Conservation (phyloP, 2,113 vertebrate species). For the Cephalopholis sonnerati region DNA sequence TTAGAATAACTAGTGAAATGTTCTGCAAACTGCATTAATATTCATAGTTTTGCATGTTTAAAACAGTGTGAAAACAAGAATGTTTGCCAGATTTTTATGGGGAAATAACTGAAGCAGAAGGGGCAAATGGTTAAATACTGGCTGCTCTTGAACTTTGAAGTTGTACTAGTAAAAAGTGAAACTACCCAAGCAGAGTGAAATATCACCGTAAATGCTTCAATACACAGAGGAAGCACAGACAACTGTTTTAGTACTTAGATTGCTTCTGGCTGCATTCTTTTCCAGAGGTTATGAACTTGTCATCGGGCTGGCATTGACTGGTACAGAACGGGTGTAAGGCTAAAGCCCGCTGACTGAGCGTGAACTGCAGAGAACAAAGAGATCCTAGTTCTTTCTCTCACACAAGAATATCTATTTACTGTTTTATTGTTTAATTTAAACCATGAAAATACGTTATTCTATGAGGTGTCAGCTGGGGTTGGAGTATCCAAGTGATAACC, state of each 20-base stretch:
- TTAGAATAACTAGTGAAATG: too few relatives aligned
- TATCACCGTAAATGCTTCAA: slow-evolving; percentile 40
- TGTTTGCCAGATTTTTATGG: background rate
- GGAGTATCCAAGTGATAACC: slow-evolving; percentile 26
- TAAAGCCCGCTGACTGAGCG: background rate
- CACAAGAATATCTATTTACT: background rate
- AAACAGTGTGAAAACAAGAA: background rate
- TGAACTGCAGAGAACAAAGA: background rate
- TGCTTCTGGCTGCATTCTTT: slow-evolving; percentile 34
- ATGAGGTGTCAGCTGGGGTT: slow-evolving; percentile 5
- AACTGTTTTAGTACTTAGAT: slow-evolving; percentile 26
- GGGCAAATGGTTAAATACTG: slow-evolving; percentile 37
- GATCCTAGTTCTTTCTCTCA: background rate
- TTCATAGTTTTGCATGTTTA: background rate
- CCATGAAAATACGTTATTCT: slow-evolving; percentile 31
- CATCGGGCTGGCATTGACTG: slow-evolving; percentile 16
- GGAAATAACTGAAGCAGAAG: background rate
- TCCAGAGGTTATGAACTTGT: slow-evolving; percentile 47
- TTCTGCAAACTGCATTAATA: too few relatives aligned
- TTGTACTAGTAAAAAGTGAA: slow-evolving; percentile 35
- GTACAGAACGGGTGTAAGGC: background rate
- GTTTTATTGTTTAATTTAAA: slow-evolving; percentile 16
- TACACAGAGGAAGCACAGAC: slow-evolving; percentile 21
- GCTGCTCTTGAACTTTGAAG: slow-evolving; percentile 50
- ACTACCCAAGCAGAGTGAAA: slow-evolving; percentile 32